phyloP scores from a whole-genome alignment of 1,140 invertebrate species.

The Heterodera schachtii region DNA sequence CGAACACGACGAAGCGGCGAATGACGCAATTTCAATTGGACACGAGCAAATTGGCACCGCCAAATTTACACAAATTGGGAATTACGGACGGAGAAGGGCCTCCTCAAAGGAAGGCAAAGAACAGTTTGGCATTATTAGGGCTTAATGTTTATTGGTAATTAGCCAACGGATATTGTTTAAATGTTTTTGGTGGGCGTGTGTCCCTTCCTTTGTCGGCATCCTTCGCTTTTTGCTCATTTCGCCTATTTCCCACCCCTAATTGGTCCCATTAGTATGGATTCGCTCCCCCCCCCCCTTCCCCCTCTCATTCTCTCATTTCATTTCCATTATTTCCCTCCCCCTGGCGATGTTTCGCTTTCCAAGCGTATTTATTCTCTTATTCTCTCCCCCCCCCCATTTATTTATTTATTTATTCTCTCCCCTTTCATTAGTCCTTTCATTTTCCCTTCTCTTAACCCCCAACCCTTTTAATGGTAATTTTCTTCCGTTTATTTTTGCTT shows the following conservation, averaged over 20 bases:
- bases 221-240: too few species aligned
- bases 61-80: slow-evolving; percentile 8
- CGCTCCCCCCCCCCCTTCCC: too few species aligned
- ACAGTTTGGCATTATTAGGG: background rate
- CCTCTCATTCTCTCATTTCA: background rate
- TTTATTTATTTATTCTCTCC: background rate
- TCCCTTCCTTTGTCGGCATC: too few species aligned
- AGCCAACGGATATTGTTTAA: too few species aligned
- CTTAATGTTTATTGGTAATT: too few species aligned
- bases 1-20: background rate
- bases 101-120: slow-evolving; percentile 29
- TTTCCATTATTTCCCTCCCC: background rate
- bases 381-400: background rate
- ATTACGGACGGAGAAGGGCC: slow-evolving; percentile 32
- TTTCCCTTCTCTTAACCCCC: background rate
- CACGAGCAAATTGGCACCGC: slow-evolving; percentile 24
- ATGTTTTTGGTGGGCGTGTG: too few species aligned
- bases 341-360: background rate
- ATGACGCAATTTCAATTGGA: slow-evolving; percentile 4
- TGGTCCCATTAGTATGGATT: background rate
- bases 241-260: background rate
- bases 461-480: background rate
- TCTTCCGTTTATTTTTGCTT: background rate
- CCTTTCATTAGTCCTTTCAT: background rate
- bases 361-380: background rate